Percentiles rank a stretch among this genome's conserved stretches.
Conservation (phyloP, 2,113 vertebrate species). For the Odobenus rosmarus region DNA sequence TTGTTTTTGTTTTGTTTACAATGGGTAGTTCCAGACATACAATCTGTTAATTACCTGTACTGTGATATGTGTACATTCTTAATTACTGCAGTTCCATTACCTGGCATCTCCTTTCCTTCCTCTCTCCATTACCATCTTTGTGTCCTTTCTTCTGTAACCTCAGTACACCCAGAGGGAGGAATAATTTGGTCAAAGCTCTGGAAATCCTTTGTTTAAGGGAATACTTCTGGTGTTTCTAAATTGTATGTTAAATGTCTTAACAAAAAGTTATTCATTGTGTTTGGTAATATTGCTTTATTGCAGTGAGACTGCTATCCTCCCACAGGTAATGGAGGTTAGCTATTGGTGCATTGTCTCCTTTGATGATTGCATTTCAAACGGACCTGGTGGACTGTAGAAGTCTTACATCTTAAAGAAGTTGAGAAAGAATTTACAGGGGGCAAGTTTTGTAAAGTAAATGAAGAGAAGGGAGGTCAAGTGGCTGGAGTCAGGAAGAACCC, state of each 20-base stretch:
- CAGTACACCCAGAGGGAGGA: accelerated
- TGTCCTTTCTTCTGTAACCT: neutral
- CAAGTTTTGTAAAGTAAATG: neutral
- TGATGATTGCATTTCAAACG: neutral
- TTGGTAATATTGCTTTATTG: neutral
- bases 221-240: neutral
- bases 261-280: neutral
- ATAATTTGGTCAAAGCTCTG: neutral
- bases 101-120: too few species aligned
- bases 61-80: neutral
- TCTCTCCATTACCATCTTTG: neutral
- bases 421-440: neutral
- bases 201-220: neutral
- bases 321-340: neutral
- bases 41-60: neutral
- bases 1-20: neutral
- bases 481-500: neutral
- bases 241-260: neutral
- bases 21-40: neutral
- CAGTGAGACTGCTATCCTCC: neutral
- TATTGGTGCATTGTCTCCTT: neutral
- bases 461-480: neutral
- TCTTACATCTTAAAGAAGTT: neutral
- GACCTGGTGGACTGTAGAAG: neutral
- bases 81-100: neutral